Base-by-base conservation (phyloP, 2,888 invertebrate genomes). In the Cataglyphis livida region DNA sequence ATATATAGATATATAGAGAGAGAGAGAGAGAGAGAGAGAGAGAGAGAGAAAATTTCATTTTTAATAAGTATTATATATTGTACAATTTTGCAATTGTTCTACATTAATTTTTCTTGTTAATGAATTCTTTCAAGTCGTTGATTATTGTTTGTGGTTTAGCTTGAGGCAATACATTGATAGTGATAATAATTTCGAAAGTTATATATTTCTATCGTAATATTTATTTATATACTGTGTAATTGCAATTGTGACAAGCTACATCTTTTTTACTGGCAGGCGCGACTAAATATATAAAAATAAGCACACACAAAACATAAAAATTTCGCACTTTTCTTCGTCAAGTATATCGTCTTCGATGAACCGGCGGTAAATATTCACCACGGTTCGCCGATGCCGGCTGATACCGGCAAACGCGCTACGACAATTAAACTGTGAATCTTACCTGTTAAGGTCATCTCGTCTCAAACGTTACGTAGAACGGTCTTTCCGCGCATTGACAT, bases 381-480 rank as follows among this genome's bases (percentile, higher is more conserved):
- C 12, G 51, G 7, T 9, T 76, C 54, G 15, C 28, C 12, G 18
- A 51, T 59, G 57, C 44, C 59, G 68, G 78, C 2, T 74, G n/a
- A 57, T 18, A 79, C 78, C 59, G 78, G 78, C 35, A 12, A 71
- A 70, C 21, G 18, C 70, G 7, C 18, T 68, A 78, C 28, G 5
- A 51, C 78, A 70, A 57, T 5, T 78, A 21, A 41, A 61, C 10
- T 48, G 32, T 48, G 48, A 35, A 70, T 73, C 91, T 93, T 93
- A 94, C 94, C 94, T 93, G 93, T 91, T 91, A 92, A 91, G 91
- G 93, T 93, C 94, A 94, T 94, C 89, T 91, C 91, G 92, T 92
- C 89, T 92, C 89, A 91, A 86, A 89, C 88, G 91, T 88, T 91
- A 87, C 66, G 88, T 76, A 88, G 87, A 86, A 85, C 84, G 89